Evolutionary conservation across 2,888 invertebrate species (phyloP).

Genomic region (Apamea crenata): DNA sequence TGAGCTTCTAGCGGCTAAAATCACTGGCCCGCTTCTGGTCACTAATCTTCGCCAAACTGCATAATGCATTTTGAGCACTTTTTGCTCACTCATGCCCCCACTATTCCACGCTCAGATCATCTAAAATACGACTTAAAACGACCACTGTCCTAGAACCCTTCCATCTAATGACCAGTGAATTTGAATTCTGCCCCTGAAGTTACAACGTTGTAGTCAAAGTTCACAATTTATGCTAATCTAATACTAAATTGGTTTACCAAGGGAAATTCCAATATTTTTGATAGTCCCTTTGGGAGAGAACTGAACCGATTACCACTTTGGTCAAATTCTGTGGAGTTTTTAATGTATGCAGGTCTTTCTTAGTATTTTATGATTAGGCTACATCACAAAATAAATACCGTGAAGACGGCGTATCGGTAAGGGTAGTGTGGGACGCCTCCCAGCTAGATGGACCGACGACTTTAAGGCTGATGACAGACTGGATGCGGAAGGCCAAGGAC

Average conservation of each 20-base stretch:
- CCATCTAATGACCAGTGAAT: conserved; percentile 28
- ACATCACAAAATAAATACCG: background rate
- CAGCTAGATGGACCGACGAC: too few species aligned
- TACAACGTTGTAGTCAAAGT: conserved; percentile 34
- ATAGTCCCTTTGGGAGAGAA: background rate
- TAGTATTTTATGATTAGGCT: background rate
- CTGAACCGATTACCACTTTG: conserved; percentile 6
- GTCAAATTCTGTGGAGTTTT: background rate
- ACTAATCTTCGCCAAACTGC: background rate
- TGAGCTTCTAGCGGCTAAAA: background rate
- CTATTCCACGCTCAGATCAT: background rate
- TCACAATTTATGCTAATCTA: conserved; percentile 51
- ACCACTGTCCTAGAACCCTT: conserved; percentile 1
- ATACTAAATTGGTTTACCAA: conserved; percentile 40
- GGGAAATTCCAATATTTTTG: conserved; percentile 42
- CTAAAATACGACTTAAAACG: background rate
- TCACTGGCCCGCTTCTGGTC: background rate
- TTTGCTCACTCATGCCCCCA: background rate
- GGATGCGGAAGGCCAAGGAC: too few species aligned
- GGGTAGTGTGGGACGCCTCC: too few species aligned
- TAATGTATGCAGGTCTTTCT: background rate
- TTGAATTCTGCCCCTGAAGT: conserved; percentile 31
- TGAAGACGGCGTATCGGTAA: too few species aligned
- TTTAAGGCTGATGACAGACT: too few species aligned
- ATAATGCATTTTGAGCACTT: background rate